A percentile compares a stretch with the other conserved stretches of the same genome.
Evolutionary conservation across 2,888 invertebrate genomes (phyloP).

Genomic region (Chaetogeoica ovagalla): DNA sequence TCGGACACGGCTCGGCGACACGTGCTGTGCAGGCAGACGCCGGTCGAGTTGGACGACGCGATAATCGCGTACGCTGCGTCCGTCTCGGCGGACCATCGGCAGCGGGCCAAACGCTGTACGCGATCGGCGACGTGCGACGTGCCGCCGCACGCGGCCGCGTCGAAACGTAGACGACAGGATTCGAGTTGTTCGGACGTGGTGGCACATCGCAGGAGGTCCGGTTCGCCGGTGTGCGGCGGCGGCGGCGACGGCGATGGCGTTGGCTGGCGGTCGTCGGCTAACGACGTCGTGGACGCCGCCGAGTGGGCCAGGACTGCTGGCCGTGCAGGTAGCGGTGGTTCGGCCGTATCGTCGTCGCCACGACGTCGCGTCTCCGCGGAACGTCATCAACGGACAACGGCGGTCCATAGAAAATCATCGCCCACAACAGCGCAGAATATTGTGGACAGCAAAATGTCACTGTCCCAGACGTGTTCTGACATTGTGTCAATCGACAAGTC

Average conservation of each 20-base stretch:
- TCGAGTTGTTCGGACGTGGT: conserved; percentile 47
- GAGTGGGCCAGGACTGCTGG: conserved; percentile 21
- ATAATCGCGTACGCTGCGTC: conserved; percentile 41
- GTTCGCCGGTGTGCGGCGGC: conserved; percentile 13
- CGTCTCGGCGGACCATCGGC: conserved; percentile 3
- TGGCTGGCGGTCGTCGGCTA: conserved; percentile 46
- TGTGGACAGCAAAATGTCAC: conserved; percentile 31
- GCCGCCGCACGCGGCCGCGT: conserved; percentile 30
- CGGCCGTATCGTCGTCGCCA: conserved; percentile 11
- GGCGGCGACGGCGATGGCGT: too few relatives aligned
- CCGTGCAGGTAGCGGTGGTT: background rate
- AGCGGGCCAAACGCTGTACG: conserved; percentile 41
- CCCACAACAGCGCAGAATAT: background rate
- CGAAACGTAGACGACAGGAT: conserved; percentile 37
- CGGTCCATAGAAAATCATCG: background rate
- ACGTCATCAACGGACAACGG: background rate
- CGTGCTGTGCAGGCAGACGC: conserved; percentile 74
- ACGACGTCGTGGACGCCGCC: conserved; percentile 31
- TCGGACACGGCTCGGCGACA: conserved; percentile 73
- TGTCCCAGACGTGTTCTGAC: conserved; percentile 44
- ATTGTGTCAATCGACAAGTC: conserved; percentile 50
- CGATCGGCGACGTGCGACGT: conserved; percentile 48
- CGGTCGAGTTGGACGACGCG: conserved; percentile 69
- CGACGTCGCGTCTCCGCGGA: background rate
- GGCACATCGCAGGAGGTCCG: conserved; percentile 31